Evolutionary conservation across 2,888 invertebrate species (phyloP).

Genomic region (Stegana nigrithorax): DNA sequence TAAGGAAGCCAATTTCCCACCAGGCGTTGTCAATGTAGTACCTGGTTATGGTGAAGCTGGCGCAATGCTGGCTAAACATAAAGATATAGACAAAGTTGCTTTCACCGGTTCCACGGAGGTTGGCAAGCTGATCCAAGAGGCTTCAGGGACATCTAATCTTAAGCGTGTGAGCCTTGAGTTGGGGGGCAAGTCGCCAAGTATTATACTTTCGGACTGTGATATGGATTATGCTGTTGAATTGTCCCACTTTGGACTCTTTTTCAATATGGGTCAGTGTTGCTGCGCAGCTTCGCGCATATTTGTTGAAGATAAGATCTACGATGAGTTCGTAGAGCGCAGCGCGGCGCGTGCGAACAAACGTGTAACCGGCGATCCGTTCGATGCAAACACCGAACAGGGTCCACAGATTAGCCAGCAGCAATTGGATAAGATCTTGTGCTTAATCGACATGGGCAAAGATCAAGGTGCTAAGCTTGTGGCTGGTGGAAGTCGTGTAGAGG

Average conservation of each 20-base stretch:
- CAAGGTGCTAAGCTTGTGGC: conserved; percentile 87
- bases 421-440: conserved; percentile 81
- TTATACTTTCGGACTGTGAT: conserved; percentile 87
- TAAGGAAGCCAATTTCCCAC: conserved; percentile 92
- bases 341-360: conserved; percentile 82
- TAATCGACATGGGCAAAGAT: conserved; percentile 83
- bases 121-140: conserved; percentile 85
- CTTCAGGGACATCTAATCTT: conserved; percentile 79
- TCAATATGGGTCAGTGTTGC: conserved; percentile 95
- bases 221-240: conserved; percentile 83
- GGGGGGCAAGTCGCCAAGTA: conserved; percentile 94
- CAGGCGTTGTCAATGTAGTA: conserved; percentile 91
- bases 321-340: conserved; percentile 86
- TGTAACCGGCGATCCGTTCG: conserved; percentile 90
- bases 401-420: conserved; percentile 92
- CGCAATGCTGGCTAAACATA: conserved; percentile 80
- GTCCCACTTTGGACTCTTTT: conserved; percentile 88
- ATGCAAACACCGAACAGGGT: conserved; percentile 83
- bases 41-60: conserved; percentile 90
- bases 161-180: conserved; percentile 91
- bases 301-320: conserved; percentile 90
- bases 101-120: conserved; percentile 94
- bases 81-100: conserved; percentile 86
- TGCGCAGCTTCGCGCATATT: conserved; percentile 93
- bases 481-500: conserved; percentile 78